A percentile compares a stretch with the other conserved stretches of the same genome.
phyloP scores from a whole-genome alignment of 2,113 vertebrate genomes.

The Baryphthengus martii region DNA sequence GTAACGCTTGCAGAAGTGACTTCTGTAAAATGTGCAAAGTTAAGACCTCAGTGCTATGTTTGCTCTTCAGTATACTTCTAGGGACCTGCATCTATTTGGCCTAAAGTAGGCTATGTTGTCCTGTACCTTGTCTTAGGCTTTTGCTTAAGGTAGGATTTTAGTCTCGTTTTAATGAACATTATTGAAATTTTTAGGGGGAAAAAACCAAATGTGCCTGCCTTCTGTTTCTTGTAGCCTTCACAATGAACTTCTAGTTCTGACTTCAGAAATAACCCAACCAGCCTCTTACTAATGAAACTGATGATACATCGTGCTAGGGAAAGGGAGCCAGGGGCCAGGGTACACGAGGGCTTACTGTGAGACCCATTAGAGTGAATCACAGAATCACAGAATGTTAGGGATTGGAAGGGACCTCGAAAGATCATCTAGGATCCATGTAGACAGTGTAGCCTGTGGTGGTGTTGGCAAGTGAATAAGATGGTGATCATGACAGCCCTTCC shows the following conservation, averaged over 20 bases:
- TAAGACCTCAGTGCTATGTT: background rate
- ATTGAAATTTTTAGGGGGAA: background rate
- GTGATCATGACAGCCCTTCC: rapidly evolving
- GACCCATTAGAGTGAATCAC: too few relatives aligned
- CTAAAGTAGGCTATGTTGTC: background rate
- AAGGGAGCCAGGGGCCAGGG: background rate
- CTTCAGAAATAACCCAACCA: constrained; percentile 6
- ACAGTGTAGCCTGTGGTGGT: background rate
- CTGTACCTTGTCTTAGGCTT: background rate
- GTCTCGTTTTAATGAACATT: background rate
- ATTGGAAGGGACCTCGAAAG: too few relatives aligned
- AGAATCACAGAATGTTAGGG: too few relatives aligned
- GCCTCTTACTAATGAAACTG: background rate
- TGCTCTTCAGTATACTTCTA: background rate
- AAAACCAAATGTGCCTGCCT: rapidly evolving
- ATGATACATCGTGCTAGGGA: background rate
- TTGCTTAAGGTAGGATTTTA: background rate
- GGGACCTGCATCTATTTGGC: background rate
- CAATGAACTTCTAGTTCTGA: background rate
- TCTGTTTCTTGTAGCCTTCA: background rate
- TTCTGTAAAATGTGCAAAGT: background rate
- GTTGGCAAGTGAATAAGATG: background rate
- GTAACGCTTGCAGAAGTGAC: background rate
- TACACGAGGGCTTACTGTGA: background rate
- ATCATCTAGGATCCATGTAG: too few relatives aligned